Conservation (phyloP, 2,797 vertebrate species). For the Phalanger gymnotis region DNA sequence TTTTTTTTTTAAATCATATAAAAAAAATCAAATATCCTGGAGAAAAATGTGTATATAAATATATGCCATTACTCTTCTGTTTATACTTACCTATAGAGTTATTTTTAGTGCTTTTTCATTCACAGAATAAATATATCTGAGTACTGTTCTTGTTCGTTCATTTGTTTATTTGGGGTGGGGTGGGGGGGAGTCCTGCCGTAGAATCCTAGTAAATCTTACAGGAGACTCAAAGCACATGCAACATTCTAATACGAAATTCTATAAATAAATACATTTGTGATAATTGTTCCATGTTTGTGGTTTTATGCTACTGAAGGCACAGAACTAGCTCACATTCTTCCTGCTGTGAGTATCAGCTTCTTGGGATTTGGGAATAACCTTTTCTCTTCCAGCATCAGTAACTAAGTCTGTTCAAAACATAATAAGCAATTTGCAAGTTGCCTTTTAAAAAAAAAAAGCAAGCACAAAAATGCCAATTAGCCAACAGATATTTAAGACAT, state of each 20-base stretch:
- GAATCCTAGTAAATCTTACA: not conserved
- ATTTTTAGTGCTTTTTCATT: not conserved
- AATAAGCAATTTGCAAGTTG: not conserved
- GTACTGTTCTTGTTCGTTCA: not conserved
- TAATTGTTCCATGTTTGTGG: not conserved
- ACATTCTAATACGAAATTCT: not conserved
- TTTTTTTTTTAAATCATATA: not conserved
- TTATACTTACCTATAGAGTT: not conserved
- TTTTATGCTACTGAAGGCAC: conserved; percentile 10
- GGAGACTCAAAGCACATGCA: not conserved
- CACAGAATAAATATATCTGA: conserved; percentile 4
- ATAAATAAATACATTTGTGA: not conserved
- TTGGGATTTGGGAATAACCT: not conserved
- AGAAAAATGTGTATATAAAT: not conserved
- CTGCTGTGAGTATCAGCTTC: not conserved
- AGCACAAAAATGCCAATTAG: not conserved
- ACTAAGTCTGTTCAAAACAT: conserved; percentile 39
- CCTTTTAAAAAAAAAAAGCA: conserved; percentile 2
- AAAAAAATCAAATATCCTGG: conserved; percentile 4
- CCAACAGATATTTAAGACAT: conserved; percentile 3
- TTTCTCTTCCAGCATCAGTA: conserved; percentile 20
- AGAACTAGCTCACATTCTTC: not conserved
- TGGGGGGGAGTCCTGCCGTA: not conserved
- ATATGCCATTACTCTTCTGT: not conserved
- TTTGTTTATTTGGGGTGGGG: not conserved